Conservation (phyloP, 2,797 vertebrate species). For the Enteromius argenteus region DNA sequence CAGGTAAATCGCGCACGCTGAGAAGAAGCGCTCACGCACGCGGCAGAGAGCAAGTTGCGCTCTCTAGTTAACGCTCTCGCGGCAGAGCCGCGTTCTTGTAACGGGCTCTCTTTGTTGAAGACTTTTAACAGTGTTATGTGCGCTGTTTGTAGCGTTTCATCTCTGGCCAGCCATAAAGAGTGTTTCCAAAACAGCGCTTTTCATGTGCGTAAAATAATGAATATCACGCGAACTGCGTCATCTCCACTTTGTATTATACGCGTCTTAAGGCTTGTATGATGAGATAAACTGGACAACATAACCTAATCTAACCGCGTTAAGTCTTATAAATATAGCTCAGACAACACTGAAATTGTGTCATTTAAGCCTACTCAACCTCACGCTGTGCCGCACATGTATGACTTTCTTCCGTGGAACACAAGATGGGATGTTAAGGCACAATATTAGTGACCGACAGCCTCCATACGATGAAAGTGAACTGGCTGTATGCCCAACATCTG, state of each 20-base stretch:
- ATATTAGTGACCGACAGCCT: not conserved
- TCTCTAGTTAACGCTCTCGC: conserved; percentile 16
- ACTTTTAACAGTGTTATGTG: not conserved
- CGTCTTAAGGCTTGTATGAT: not conserved
- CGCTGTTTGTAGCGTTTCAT: not conserved
- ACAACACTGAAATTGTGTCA: not conserved
- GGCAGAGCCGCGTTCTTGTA: not conserved
- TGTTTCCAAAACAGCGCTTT: not conserved
- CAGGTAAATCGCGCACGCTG: conserved; percentile 32
- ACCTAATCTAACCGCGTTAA: not conserved
- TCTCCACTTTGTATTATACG: not conserved
- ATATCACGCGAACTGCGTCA: not conserved
- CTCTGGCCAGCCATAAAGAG: no score
- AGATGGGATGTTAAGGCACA: not conserved
- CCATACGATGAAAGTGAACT: not conserved
- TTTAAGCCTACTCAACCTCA: not conserved
- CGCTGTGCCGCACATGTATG: not conserved
- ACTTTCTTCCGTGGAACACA: conserved; percentile 11
- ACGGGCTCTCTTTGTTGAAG: not conserved
- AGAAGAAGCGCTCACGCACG: not conserved
- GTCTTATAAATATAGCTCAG: no score
- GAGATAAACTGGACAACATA: not conserved
- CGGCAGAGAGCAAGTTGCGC: conserved; percentile 21
- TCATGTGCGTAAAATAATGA: conserved; percentile 16
- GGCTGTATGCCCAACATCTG: not conserved